These are phyloP conservation scores for Sapajus apella DNA, from an alignment of 2,113 vertebrate species.

Conservation along the genomic window DNA sequence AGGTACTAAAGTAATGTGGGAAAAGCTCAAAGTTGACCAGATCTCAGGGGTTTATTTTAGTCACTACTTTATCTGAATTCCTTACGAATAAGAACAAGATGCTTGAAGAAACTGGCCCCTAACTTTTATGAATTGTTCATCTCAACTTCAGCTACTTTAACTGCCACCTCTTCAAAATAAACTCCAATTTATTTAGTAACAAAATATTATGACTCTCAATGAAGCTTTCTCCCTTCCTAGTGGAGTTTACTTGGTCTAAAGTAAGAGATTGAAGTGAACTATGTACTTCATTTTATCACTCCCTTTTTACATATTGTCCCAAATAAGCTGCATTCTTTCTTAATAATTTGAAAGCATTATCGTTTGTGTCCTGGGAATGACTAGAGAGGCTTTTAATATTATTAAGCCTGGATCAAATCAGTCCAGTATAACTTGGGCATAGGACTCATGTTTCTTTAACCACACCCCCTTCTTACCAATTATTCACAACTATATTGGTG, in stretches of 20 bases:
- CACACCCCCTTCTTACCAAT: conserved; percentile 64
- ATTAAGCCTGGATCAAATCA: conserved; percentile 80
- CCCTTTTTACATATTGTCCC: conserved; percentile 51
- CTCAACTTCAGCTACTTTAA: conserved; percentile 48
- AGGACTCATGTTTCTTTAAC: conserved; percentile 54
- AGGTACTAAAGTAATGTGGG: neutral
- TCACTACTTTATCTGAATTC: conserved; percentile 14
- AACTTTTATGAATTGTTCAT: conserved; percentile 47
- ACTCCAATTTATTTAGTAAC: conserved; percentile 44
- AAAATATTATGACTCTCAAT: conserved; percentile 16
- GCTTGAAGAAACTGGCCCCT: conserved; percentile 1
- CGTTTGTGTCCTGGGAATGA: conserved; percentile 61
- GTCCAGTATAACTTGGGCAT: conserved; percentile 55
- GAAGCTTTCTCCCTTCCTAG: neutral
- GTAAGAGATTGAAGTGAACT: conserved; percentile 18
- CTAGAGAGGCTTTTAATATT: conserved; percentile 78
- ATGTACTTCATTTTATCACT: conserved; percentile 54
- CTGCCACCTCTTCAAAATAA: conserved; percentile 59
- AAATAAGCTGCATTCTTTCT: conserved; percentile 66
- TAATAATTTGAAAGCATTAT: conserved; percentile 80
- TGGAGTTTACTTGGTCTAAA: conserved; percentile 37
- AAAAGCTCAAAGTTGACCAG: conserved; percentile 16
- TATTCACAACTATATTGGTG: conserved; percentile 63
- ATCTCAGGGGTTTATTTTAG: neutral
- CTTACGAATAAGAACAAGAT: conserved; percentile 30